Base-by-base conservation (phyloP, 2,888 invertebrate genomes). In the Synergus laeviventris region DNA sequence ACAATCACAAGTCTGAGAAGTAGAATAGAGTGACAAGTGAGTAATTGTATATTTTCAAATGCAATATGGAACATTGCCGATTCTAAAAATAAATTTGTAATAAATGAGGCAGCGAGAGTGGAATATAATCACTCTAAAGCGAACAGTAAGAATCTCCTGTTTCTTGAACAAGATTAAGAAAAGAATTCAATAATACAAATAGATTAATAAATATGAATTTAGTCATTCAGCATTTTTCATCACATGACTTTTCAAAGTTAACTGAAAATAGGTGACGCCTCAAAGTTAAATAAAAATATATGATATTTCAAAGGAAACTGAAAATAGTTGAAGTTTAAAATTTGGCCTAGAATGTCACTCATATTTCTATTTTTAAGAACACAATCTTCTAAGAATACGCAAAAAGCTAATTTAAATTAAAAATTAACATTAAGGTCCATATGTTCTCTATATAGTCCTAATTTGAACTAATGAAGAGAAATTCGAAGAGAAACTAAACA, bases 71-170 rank as follows among this genome's bases (percentile, higher is more conserved):
- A 75, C 80, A 73, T 74, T 76, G 78, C 74, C 80, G 75, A 77
- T 78, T 78, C 78, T 78, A 80, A 80, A 80, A 80, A 80, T 80
- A 78, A 31, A 31, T 31, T 31, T 31, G 31, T 45, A 70, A n/a
- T 61, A 74, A 74, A 45, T 61, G 59, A 74, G 59, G 59, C 21
- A 9, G 18, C 36, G 24, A 74, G 59, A 59, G 36, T 74, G 49
- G 39, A 74, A 60, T 14, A 39, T 18, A 74, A 42, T 39, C 49
- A 38, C 18, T 11, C n/a, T 18, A 62, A 66, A 11, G 14, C n/a
- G 16, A n/a, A 1, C 3, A 36, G 24, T 21, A 59, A 18, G 14
- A 42, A 42, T 4, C 14, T 42, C 42, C 5, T 38, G 42, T 24
- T 12, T 18, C 11, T 56, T 49, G 24, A 49, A 8, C 31, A 14